phyloP scores from a whole-genome alignment of 2,888 invertebrate species.

The Mylabris sibirica region DNA sequence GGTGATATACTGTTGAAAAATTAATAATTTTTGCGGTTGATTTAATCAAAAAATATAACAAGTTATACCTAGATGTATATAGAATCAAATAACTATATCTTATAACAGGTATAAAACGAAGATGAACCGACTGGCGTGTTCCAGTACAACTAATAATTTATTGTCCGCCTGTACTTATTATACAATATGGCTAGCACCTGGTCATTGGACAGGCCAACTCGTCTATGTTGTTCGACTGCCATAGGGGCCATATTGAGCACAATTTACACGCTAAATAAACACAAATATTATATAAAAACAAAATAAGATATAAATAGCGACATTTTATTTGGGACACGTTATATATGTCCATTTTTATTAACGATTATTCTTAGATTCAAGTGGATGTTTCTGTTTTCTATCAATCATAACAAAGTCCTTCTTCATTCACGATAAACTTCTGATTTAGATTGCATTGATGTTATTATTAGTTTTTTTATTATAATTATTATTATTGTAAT shows the following conservation, averaged over 20 bases:
- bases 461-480: not conserved
- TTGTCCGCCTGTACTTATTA: constrained; percentile 50
- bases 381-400: constrained; percentile 9
- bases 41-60: constrained; percentile 18
- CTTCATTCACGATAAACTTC: not conserved
- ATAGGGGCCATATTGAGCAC: constrained; percentile 47
- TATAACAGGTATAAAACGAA: constrained; percentile 44
- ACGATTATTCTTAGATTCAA: constrained; percentile 6
- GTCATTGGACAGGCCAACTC: constrained; percentile 48
- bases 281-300: not conserved
- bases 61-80: constrained; percentile 36
- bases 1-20: not conserved
- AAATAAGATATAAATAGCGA: not conserved
- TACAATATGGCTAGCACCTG: constrained; percentile 53
- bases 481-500: not conserved
- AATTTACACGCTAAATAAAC: constrained; percentile 30
- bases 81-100: constrained; percentile 48
- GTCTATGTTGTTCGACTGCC: constrained; percentile 41
- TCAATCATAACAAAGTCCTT: constrained; percentile 7
- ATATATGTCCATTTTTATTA: not conserved
- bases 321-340: not conserved
- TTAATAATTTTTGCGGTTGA: constrained; percentile 23
- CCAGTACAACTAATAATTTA: constrained; percentile 46
- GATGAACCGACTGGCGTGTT: constrained; percentile 43
- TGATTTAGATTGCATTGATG: not conserved